Evolutionary conservation across 35 echinoderm and acorn worm species (phyloP).

Genomic region (Chiridota heheva): DNA sequence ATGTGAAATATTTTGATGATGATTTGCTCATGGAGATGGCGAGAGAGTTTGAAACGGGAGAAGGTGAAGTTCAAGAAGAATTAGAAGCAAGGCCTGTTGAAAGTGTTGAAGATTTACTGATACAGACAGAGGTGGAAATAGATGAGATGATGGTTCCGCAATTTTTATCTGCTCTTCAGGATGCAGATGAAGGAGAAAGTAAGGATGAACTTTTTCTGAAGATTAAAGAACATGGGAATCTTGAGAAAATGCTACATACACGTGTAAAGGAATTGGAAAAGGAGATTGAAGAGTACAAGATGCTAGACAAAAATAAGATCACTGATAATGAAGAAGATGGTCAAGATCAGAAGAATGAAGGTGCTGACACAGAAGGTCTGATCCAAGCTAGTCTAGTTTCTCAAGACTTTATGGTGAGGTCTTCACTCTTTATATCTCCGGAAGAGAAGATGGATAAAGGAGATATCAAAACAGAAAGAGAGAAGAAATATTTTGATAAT

Average conservation of each 20-base stretch:
- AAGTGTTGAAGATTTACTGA: not conserved
- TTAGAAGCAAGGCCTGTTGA: not conserved
- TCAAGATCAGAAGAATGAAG: no score
- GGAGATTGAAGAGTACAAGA: constrained; percentile 23
- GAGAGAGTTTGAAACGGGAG: not conserved
- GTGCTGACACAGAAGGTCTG: no score
- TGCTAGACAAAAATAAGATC: no score
- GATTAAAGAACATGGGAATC: constrained; percentile 19
- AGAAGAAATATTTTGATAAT: constrained; percentile 19
- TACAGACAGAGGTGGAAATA: not conserved
- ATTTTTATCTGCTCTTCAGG: not conserved
- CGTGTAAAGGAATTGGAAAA: constrained; percentile 17
- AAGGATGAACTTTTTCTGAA: constrained; percentile 21
- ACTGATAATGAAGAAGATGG: no score
- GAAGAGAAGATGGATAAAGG: constrained; percentile 17
- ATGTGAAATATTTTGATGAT: constrained; percentile 21
- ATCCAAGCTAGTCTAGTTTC: no score
- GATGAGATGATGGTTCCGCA: constrained; percentile 14
- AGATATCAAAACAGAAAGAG: constrained; percentile 14
- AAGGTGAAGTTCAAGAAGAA: not conserved
- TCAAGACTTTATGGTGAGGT: no score
- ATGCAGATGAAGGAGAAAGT: constrained; percentile 12
- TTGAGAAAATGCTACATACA: constrained; percentile 1
- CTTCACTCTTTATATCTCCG: no score
- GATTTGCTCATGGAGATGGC: constrained; percentile 4